phyloP scores from a whole-genome alignment of 2,113 vertebrate species.

The Leptosomus discolor region DNA sequence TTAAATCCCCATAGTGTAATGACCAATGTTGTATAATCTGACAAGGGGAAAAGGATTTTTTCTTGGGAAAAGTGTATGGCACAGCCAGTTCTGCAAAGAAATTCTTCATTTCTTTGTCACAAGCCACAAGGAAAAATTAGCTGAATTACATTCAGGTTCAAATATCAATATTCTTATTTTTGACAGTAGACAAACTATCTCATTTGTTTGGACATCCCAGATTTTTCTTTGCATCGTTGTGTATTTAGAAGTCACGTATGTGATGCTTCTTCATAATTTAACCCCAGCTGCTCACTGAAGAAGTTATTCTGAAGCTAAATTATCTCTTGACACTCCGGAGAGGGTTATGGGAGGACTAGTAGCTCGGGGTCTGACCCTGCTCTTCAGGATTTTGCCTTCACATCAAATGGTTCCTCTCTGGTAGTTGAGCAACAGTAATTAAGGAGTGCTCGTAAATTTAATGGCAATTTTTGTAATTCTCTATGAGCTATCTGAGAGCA shows the following conservation, averaged over 20 bases:
- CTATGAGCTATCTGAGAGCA: conserved; percentile 59
- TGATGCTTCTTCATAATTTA: background rate
- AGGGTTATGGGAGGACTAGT: background rate
- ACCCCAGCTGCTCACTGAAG: background rate
- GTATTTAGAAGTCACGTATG: background rate
- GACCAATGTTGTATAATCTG: background rate
- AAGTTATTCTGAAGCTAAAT: conserved; percentile 20
- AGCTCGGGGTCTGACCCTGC: background rate
- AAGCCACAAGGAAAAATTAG: background rate
- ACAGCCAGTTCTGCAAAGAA: background rate
- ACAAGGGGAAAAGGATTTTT: background rate
- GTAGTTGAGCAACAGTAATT: conserved; percentile 24
- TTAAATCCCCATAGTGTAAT: background rate
- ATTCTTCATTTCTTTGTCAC: background rate
- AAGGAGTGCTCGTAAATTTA: conserved; percentile 50
- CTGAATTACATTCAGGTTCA: background rate
- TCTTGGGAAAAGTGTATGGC: background rate
- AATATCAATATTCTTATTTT: background rate
- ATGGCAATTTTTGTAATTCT: conserved; percentile 64
- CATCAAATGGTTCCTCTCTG: background rate
- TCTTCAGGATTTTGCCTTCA: conserved; percentile 14
- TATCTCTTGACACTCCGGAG: conserved; percentile 32
- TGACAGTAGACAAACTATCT: background rate
- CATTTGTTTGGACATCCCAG: background rate
- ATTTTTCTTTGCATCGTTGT: background rate